Evolutionary conservation across 2,797 vertebrate species (phyloP), one percentile per base, ranked within the genome.

Genomic region (Phylloscopus collybita): DNA sequence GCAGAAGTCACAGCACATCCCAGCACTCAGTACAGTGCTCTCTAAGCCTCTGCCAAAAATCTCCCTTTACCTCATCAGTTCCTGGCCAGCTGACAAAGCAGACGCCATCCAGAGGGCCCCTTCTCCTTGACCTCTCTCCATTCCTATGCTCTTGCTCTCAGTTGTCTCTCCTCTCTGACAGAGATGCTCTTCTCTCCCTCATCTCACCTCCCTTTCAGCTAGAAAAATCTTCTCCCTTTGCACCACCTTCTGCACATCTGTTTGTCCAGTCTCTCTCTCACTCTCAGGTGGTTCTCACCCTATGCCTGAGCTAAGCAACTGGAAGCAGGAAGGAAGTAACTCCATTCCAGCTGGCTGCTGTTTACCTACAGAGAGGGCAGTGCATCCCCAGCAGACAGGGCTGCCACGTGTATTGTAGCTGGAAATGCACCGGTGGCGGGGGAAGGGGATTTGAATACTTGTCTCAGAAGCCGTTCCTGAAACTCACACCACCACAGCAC

Each of bases 71-170:
- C 57, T 96, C 94, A 93, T 65, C 90, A 85, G 74, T 47, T 96
- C 88, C 80, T 97, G 92, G 88, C 80, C 61, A 79, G 90, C 76
- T 95, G 93, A 95, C 95, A 96, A 93, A 88, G 80, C 76, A 87
- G 82, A 71, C 1, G 0, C 42, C 74, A 61, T 42, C 83, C 57
- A 86, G 65, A 88, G 36, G 78, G 86, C 54, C 92, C 64, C 86
- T 85, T 90, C 57, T 64, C 88, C 74, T 87, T 85, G 75, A 93
- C 83, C 80, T 79, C 83, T 74, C 64, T 57, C 92, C 67, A 7
- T 29, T 76, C 50, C 74, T 91, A 8, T 7, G 19, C 47, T 89
- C 66, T 57, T 84, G 80, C 38, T 89, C 69, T 71, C 51, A 53
- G 47, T 36, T 79, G 9, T 57, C 62, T 62, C 67, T 74, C 42